Percentiles rank a stretch among this genome's conserved stretches.
phyloP scores from a whole-genome alignment of 2,888 invertebrate species.

The Drosophila rellima region DNA sequence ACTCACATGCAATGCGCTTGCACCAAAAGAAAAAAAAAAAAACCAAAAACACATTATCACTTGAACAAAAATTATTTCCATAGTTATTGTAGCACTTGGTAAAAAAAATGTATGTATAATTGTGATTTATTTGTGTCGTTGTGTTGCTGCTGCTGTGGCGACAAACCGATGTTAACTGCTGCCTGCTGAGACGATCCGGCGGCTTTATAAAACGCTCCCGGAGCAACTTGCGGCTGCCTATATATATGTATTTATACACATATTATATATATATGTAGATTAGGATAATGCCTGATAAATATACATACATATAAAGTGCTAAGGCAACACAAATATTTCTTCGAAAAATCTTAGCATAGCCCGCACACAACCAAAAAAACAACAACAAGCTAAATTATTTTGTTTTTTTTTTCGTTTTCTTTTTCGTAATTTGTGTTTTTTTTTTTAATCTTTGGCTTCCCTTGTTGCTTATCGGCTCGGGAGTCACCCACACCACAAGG shows the following conservation, averaged over 20 bases:
- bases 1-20: constrained; percentile 81
- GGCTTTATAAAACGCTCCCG: constrained; percentile 46
- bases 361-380: constrained; percentile 42
- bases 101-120: not conserved
- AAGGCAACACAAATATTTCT: constrained; percentile 32
- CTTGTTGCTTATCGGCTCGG: constrained; percentile 11
- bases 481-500: constrained; percentile 18
- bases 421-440: not conserved
- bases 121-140: not conserved
- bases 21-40: not conserved
- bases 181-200: constrained; percentile 18
- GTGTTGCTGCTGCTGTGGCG: constrained; percentile 22
- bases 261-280: constrained; percentile 28
- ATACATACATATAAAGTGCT: constrained; percentile 36
- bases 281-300: constrained; percentile 58
- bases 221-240: constrained; percentile 28
- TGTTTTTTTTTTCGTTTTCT: not conserved
- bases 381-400: constrained; percentile 1
- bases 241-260: constrained; percentile 2
- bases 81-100: not conserved
- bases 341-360: constrained; percentile 25
- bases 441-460: constrained; percentile 2
- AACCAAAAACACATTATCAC: constrained; percentile 9
- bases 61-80: not conserved
- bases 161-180: constrained; percentile 49